Base-by-base conservation (phyloP, 2,797 vertebrate species). In the Carapus acus region DNA sequence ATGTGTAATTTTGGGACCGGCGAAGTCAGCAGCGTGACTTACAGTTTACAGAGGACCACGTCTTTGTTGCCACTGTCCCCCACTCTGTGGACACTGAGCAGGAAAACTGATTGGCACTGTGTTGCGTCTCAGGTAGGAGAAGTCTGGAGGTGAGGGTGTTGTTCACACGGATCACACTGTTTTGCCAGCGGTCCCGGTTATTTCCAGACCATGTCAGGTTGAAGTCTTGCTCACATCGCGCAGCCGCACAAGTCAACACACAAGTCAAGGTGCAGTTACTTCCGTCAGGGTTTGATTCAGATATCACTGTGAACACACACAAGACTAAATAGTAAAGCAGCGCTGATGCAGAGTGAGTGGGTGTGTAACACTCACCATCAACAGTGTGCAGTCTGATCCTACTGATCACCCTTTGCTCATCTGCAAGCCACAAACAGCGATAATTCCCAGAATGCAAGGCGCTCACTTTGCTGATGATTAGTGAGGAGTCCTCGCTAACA, bases 81-180 rank as follows among this genome's bases (percentile, higher is more conserved):
- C 69, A 73, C 11, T 84, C 80, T 67, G 77, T 76, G 1, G 24
- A 56, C 38, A 67, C 76, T 44, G 58, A 54, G 48, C 83, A 86
- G 18, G 21, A 40, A 20, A 58, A 33, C 33, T 52, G 46, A 29
- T 46, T 52, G 7, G 42, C 45, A 17, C 34, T 6, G 29, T 7
- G 3, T 13, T 64, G 38, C n/a, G 11, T 14, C 43, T 34, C 49
- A 8, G 68, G 49, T n/a, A 83, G 33, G 39, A 60, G 43, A 1
- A 84, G 33, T 39, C 36, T 64, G 9, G 46, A 76, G 6, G 34
- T 59, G 0, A 74, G 41, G 16, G 64, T 76, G 44, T 77, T 69
- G 15, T 54, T 72, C 2, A 14, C 24, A 3, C 0, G 24, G 7
- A 52, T 47, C 33, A 61, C 49, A 12, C 8, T 2, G 3, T 55